Evolutionary conservation across 1,140 invertebrate genomes (phyloP), one percentile per base, ranked within the genome.

Genomic region (Drosophila prosaltans): DNA sequence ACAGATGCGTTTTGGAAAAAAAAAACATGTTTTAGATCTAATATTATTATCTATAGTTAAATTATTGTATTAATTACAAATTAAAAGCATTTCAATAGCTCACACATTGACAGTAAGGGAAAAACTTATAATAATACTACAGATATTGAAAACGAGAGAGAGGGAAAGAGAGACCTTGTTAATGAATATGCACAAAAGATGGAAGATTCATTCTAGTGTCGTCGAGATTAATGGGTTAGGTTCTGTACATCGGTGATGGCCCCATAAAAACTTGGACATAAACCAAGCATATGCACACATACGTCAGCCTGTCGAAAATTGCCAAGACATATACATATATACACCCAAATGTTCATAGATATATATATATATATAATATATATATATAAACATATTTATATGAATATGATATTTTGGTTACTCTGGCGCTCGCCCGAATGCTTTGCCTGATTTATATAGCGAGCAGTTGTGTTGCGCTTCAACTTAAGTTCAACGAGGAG

Each of bases 391-490:
- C 65, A 51, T 51, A 51, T 43, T 74, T 78, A 66, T 55, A 65
- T 58, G 65, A 85, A 86, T 86, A 75, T 72, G 78, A 85, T 85
- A 72, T 84, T 80, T 70, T 69, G 55, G 68, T 65, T 72, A 68
- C 65, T 57, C 60, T 71, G 66, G 65, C 70, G 72, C 74, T 61
- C 28, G 43, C 26, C 28, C 9, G 59, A 41, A 65, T 75, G 57
- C n/a, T 39, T 64, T 67, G 54, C 28, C 72, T 79, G 82, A 85
- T 85, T 85, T 85, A 85, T 85, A 73, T 75, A 65, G 75, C 66
- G 69, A 70, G 73, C 71, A 78, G 68, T 57, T 51, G 45, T 51
- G 21, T 51, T 51, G 21, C 21, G 45, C 45, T 26, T 51, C 24
- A 51, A 21, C 45, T 72, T 78, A 61, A 65, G 71, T 78, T 74